Percentiles rank a stretch among this genome's conserved stretches.
Evolutionary conservation across 2,888 invertebrate genomes (phyloP).

Genomic region (Brachypalpus laphriformis): DNA sequence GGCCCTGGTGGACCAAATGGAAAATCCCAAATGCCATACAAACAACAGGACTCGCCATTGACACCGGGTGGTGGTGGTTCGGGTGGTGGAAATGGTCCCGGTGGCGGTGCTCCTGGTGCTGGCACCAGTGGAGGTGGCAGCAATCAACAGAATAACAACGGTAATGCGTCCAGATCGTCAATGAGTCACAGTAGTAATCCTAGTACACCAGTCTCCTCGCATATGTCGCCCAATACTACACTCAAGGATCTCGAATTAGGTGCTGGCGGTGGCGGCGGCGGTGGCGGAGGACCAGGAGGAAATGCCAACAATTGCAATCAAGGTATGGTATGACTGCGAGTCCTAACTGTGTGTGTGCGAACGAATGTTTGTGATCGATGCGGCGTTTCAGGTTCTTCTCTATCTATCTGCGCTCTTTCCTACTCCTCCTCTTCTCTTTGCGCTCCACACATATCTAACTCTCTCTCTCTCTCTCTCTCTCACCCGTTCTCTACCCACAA

Average conservation of each 20-base stretch:
- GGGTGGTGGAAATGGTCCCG: constrained; percentile 77
- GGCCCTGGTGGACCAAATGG: constrained; percentile 57
- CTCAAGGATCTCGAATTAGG: constrained; percentile 80
- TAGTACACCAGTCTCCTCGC: constrained; percentile 87
- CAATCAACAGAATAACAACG: constrained; percentile 64
- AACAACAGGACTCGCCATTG: constrained; percentile 86
- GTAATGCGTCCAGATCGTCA: constrained; percentile 70
- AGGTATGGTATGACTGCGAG: constrained; percentile 48
- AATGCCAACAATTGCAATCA: constrained; percentile 64
- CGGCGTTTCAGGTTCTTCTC: not conserved
- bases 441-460: not conserved
- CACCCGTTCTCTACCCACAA: constrained; percentile 28
- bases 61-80: constrained; percentile 49
- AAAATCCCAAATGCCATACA: constrained; percentile 78
- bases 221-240: constrained; percentile 85
- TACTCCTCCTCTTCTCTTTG: not conserved
- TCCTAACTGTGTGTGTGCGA: not conserved
- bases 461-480: not conserved
- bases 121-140: constrained; percentile 47
- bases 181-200: constrained; percentile 88
- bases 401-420: not conserved
- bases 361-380: not conserved
- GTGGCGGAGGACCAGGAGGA: constrained; percentile 43
- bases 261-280: constrained; percentile 45
- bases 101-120: constrained; percentile 40